Conservation (phyloP, 2,113 vertebrate genomes). For the Gnathonemus echidnorhynchus region DNA sequence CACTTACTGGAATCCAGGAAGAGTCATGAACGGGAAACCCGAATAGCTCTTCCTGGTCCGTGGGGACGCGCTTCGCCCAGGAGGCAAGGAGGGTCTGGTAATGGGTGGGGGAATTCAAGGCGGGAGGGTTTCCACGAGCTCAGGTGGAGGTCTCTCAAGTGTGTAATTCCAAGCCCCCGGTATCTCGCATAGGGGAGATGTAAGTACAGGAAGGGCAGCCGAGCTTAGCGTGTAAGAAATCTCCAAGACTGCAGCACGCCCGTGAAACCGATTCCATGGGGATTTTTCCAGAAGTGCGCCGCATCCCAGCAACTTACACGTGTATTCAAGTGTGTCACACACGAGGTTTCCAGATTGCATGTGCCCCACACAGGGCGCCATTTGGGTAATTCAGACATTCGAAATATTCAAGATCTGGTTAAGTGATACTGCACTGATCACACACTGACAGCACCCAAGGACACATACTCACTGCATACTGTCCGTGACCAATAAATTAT, state of each 20-base stretch:
- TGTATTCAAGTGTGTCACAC: not conserved
- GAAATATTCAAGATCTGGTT: not conserved
- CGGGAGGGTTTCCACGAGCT: not conserved
- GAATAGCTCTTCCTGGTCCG: not conserved
- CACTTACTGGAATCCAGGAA: not conserved
- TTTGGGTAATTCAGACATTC: not conserved
- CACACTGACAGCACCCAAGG: not conserved
- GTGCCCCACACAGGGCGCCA: not conserved
- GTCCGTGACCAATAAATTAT: not conserved
- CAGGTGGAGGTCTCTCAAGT: constrained; percentile 28
- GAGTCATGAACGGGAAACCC: not conserved
- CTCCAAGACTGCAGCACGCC: not conserved
- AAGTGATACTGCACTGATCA: not conserved
- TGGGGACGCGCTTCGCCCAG: not conserved
- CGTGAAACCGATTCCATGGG: not conserved
- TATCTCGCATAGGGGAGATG: constrained; percentile 20
- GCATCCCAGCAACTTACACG: not conserved
- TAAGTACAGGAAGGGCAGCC: not conserved
- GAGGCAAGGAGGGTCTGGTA: not conserved
- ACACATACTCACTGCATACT: not conserved
- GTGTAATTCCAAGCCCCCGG: constrained; percentile 31
- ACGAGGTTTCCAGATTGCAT: not conserved
- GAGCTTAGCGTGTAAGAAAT: constrained; percentile 27
- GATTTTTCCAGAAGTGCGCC: not conserved
- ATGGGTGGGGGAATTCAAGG: not conserved